Evolutionary conservation across 2,797 vertebrate genomes (phyloP).

Genomic region (Poecilia wingei): DNA sequence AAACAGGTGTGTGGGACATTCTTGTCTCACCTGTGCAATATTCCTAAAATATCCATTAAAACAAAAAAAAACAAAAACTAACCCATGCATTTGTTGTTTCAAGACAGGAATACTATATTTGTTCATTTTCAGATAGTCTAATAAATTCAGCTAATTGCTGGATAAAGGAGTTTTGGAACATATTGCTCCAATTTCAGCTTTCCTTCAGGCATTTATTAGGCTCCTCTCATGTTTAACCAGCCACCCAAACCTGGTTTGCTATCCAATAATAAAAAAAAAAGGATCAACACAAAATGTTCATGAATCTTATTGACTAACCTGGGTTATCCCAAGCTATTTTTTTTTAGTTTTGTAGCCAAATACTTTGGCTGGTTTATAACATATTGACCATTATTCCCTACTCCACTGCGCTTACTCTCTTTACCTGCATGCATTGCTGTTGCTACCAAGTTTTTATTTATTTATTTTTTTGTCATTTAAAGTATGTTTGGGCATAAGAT

Average conservation of each 20-base stretch:
- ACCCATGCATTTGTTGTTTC: background rate
- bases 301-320: background rate
- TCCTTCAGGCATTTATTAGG: background rate
- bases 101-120: background rate
- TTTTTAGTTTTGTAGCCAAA: background rate
- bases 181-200: background rate
- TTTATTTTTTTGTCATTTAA: background rate
- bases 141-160: background rate
- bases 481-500: too few relatives aligned
- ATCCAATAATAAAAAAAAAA: background rate
- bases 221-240: background rate
- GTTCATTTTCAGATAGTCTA: background rate
- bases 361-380: background rate
- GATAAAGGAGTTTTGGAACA: background rate
- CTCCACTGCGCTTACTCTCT: too few relatives aligned
- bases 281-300: too few relatives aligned
- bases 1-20: background rate
- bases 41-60: background rate
- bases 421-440: background rate
- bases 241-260: background rate
- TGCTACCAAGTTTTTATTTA: background rate
- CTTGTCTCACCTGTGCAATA: background rate
- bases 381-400: background rate
- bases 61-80: too few relatives aligned
- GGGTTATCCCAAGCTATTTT: background rate